A percentile compares a stretch with the other conserved stretches of the same genome.
These are phyloP conservation scores for Pelobates fuscus DNA, from an alignment of 2,113 vertebrate species.

Conservation along the genomic window DNA sequence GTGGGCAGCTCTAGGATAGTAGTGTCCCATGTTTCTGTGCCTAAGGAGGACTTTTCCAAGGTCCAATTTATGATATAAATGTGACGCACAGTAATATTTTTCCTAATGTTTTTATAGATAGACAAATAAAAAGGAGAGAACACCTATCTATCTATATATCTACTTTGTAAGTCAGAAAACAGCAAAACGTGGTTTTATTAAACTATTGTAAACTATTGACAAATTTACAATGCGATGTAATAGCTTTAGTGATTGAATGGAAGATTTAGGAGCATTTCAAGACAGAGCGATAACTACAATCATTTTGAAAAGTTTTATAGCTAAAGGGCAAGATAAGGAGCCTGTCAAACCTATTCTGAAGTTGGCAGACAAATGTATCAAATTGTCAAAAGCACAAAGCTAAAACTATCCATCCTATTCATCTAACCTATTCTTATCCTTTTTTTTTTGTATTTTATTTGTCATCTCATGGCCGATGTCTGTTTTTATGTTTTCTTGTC, in stretches of 20 bases:
- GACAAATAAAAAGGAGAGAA: too few relatives aligned
- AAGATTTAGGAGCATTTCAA: conserved; percentile 47
- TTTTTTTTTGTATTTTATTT: conserved; percentile 35
- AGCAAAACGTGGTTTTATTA: conserved; percentile 34
- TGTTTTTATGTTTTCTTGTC: background rate
- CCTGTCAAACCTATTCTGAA: conserved; percentile 44
- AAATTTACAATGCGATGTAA: conserved; percentile 48
- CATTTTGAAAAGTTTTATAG: conserved; percentile 49
- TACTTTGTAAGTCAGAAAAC: conserved; percentile 12
- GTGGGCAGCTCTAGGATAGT: too few relatives aligned
- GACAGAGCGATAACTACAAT: conserved; percentile 50
- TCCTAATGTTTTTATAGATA: too few relatives aligned
- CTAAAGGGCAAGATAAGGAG: conserved; percentile 51
- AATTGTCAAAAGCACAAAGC: conserved; percentile 47
- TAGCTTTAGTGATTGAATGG: conserved; percentile 47
- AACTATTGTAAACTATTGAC: conserved; percentile 44
- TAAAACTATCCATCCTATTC: conserved; percentile 45
- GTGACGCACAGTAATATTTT: too few relatives aligned
- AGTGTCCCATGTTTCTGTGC: too few relatives aligned
- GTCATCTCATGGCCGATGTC: conserved; percentile 4
- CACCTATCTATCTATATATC: background rate
- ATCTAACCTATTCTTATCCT: conserved; percentile 35
- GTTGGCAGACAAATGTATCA: conserved; percentile 45
- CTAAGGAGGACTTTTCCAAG: too few relatives aligned
- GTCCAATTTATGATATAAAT: too few relatives aligned